Percentiles rank a stretch among this genome's conserved stretches.
These are phyloP conservation scores for Cosmia trapezina DNA, from an alignment of 2,888 invertebrate genomes.

Conservation along the genomic window DNA sequence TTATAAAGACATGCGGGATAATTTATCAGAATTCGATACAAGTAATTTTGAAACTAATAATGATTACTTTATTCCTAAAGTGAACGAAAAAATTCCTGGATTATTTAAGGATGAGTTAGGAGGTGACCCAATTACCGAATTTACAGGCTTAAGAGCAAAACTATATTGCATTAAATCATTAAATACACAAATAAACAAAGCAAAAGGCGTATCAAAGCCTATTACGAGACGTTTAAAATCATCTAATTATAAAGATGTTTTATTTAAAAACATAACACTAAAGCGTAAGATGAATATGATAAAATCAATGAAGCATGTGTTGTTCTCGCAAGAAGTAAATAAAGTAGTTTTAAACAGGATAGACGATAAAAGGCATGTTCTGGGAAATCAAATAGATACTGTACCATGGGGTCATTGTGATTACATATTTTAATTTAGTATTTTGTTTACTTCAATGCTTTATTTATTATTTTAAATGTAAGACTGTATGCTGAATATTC, in stretches of 20 bases:
- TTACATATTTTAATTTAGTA: not conserved
- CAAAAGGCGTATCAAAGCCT: not conserved
- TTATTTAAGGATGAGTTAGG: too few relatives aligned
- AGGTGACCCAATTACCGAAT: too few relatives aligned
- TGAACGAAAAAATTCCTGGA: too few relatives aligned
- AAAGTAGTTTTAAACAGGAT: slow-evolving; percentile 1
- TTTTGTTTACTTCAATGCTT: too few relatives aligned
- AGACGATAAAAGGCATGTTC: slow-evolving; percentile 1
- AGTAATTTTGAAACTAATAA: too few relatives aligned
- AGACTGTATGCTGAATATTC: too few relatives aligned
- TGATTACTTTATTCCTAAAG: too few relatives aligned
- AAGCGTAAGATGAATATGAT: not conserved
- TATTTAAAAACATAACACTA: not conserved
- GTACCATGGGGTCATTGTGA: too few relatives aligned
- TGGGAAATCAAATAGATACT: not conserved
- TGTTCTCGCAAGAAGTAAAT: not conserved
- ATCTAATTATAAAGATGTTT: not conserved
- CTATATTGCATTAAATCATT: not conserved
- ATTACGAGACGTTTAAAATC: not conserved
- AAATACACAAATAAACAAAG: not conserved
- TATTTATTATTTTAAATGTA: too few relatives aligned
- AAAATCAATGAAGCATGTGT: not conserved
- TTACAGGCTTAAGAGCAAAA: too few relatives aligned
- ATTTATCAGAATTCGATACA: too few relatives aligned
- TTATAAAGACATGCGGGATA: too few relatives aligned